Base-by-base conservation (phyloP, 2,888 invertebrate species). In the Ochropleura leucogaster region DNA sequence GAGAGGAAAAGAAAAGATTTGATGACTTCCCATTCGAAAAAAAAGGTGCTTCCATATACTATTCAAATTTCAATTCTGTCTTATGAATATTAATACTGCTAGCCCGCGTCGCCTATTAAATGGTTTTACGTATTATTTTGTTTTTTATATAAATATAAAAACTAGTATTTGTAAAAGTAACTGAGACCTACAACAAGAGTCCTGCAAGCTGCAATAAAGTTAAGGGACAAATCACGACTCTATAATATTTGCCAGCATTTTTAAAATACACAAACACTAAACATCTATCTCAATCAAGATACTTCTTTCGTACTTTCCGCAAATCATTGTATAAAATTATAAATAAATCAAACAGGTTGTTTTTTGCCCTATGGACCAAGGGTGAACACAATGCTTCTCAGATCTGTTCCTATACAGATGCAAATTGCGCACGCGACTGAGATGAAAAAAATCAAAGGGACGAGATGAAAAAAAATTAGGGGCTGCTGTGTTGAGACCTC, bases 361-460 rank as follows among this genome's bases (percentile, higher is more conserved):
- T 85, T 80, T 83, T 83, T 78, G 71, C 30, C 49, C 16, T 42
- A 18, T 82, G 75, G 73, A 77, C 73, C 78, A 68, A 46, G 73
- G 65, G 73, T n/a, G 55, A 57, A 3, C 30, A 80, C 76, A 82
- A 79, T 78, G 69, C 55, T 72, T 57, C 69, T 55, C 47, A 8
- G 65, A 73, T 77, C 62, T 71, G 57, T 46, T 67, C 47, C 74
- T 78, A 79, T 77, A 77, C 72, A 80, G 84, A 89, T 81, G 85
- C 73, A 83, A 88, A 86, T 44, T 73, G 84, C 76, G 90, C 92
- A 91, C 92, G 92, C 89, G 93, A 53, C 89, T 51, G 55, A 87
- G 87, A 90, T 87, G 84, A 88, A 87, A 88, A 89, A 74, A 4
- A 4, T 16, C 55, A 68, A 67, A 81, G 77, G 87, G 84, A 18